Evolutionary conservation across 2,888 invertebrate species (phyloP), one percentile per base, ranked within the genome.

Genomic region (Heliconius sara): DNA sequence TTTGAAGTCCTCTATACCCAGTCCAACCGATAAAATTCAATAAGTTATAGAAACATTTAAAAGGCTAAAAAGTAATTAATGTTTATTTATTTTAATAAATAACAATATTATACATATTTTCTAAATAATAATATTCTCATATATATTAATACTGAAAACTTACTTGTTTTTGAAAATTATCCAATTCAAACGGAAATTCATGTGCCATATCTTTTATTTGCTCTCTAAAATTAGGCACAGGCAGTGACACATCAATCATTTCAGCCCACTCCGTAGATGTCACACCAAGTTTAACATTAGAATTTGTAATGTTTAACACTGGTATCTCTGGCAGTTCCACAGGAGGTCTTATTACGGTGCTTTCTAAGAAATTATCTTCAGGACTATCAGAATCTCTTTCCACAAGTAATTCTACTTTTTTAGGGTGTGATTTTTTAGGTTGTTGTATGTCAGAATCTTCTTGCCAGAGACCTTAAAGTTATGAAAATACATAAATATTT

Each of bases 81-180:
- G 2, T 27, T 27, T 27, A 2, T 27, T 27, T 27, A 27, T 27
- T 27, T 27, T 27, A 27, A 27, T 27, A 27, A 27, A 27, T 27
- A 27, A 27, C 27, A 27, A 27, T 27, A 27, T 27, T 27, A 27
- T 2, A 27, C 27, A 27, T 27, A 27, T 27, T 27, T 27, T 27
- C 27, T 22, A 27, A 52, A 10, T 19, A 27, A 52, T 3, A 72
- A n/a, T 60, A 60, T 60, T 12, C 10, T 60, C 1, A n/a, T 19
- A n/a, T 12, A 60, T 9, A 60, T 3, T 60, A 12, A 60, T n/a
- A 10, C 1, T 10, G 39, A 47, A 43, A 13, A 65, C 34, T 43
- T 87, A 96, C 96, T 92, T 98, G 98, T 93, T 99, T 99, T 90
- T 99, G 99, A 90, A 99, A 99, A 39, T 97, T 98, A 91, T 99